Evolutionary conservation across 1,140 invertebrate genomes (phyloP).

Genomic region (Apis cerana): DNA sequence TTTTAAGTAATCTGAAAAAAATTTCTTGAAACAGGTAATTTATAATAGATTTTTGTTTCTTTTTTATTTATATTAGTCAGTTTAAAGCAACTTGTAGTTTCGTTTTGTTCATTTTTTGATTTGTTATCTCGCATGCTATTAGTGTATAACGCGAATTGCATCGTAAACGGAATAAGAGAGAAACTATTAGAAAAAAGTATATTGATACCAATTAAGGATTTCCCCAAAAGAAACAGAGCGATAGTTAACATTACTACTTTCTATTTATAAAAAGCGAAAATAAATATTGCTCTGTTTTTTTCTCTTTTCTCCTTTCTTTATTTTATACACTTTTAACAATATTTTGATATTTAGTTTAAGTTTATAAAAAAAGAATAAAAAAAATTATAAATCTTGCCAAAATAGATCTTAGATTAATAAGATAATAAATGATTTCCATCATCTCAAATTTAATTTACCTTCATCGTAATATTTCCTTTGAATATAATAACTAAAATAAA

Average conservation of each 20-base stretch:
- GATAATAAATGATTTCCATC: not conserved
- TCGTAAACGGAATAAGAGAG: conserved; percentile 16
- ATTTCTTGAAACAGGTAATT: too few relatives aligned
- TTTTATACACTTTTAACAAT: too few relatives aligned
- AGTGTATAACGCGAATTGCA: not conserved
- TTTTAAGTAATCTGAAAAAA: not conserved
- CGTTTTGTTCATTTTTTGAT: not conserved
- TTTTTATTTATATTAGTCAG: not conserved
- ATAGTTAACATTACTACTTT: conserved; percentile 22
- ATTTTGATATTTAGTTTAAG: not conserved
- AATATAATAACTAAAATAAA: too few relatives aligned
- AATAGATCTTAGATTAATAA: not conserved
- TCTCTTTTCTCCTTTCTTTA: not conserved
- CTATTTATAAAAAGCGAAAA: conserved; percentile 14
- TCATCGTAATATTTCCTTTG: too few relatives aligned
- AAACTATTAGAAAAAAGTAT: conserved; percentile 19
- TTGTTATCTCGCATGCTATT: not conserved
- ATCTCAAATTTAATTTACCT: too few relatives aligned
- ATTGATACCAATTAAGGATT: conserved; percentile 30
- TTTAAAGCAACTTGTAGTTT: not conserved
- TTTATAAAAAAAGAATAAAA: not conserved
- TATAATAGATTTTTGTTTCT: not conserved
- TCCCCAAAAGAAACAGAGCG: conserved; percentile 25
- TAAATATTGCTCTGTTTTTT: not conserved
- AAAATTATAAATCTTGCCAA: not conserved